Conservation (phyloP, 37 sponge, comb jelly and placozoan genomes). For the Spongia lamella region DNA sequence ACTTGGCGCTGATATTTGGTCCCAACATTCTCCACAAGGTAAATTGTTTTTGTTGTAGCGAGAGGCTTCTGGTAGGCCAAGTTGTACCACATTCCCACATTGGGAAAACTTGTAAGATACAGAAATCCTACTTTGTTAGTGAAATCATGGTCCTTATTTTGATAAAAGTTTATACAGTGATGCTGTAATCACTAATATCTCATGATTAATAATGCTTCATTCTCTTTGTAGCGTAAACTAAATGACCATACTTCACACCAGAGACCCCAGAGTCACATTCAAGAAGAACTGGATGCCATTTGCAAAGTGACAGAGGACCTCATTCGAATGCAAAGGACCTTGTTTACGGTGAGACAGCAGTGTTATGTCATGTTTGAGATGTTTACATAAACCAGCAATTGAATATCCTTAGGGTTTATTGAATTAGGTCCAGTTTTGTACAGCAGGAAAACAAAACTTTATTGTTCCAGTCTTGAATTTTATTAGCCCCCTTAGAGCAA, state of each 20-base stretch:
- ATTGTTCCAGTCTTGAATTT: not conserved
- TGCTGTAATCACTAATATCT: too few species aligned
- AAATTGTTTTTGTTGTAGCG: not conserved
- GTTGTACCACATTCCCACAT: too few species aligned
- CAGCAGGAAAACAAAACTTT: not conserved
- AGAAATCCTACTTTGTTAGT: too few species aligned
- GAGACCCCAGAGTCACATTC: constrained; percentile 46
- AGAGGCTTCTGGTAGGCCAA: not conserved
- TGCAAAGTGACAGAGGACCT: constrained; percentile 73
- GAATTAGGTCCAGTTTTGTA: not conserved
- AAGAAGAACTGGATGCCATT: constrained; percentile 62
- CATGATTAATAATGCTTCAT: not conserved
- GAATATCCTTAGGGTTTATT: not conserved
- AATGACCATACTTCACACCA: not conserved
- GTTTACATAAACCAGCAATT: not conserved
- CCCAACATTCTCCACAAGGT: constrained; percentile 89
- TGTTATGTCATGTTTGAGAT: not conserved
- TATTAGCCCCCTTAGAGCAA: not conserved
- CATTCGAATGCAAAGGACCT: constrained; percentile 61
- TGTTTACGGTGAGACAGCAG: constrained; percentile 60
- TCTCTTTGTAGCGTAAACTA: constrained; percentile 17
- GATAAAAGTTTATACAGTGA: too few species aligned
- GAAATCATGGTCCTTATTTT: too few species aligned
- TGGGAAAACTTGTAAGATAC: too few species aligned
- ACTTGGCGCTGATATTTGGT: constrained; percentile 76